Evolutionary conservation across 2,888 invertebrate species (phyloP), one percentile per base, ranked within the genome.

Genomic region (Tachystola acroxantha): DNA sequence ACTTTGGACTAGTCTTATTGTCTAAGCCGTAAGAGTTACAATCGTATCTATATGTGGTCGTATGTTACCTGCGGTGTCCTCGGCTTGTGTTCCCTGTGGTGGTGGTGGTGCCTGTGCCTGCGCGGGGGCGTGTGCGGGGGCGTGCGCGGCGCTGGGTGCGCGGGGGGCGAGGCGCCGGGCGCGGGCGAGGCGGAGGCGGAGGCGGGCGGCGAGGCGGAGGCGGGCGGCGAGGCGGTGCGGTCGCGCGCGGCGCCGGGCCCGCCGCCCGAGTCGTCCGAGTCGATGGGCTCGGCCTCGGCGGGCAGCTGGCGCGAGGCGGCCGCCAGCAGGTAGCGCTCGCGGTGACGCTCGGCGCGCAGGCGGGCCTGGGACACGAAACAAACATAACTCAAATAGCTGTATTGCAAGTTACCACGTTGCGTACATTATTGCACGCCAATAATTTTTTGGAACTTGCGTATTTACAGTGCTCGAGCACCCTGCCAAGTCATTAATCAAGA

Each of bases 241-340:
- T 2, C 36, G 37, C 40, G 37, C 33, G 30, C 7, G 22, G 10
- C 25, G 39, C 36, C 31, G 26, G 58, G 54, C 35, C 60, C 82
- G 11, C 27, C 11, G 7, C 74, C 87, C 4, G 9, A 87, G 49
- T 90, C 90, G 57, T 93, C 92, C 31, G 92, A 92, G 57, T 94
- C 94, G 45, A 93, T 93, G 39, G 92, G 93, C 75, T 91, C 93
- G 33, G 91, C 91, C 70, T 92, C 16, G 46, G 89, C 88, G 28
- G 92, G 92, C 72, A 92, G 69, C 67, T 90, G 89, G 32, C 90
- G 80, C 32, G 86, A 72, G 6, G 90, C 90, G 56, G 88, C 88
- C 50, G 88, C 88, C 35, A 88, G 80, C 48, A 90, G 78, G 60
- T 88, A 88, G 27, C 88, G 64, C 55, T 77, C 77, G 9, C 79